A percentile compares a stretch with the other conserved stretches of the same genome.
Conservation (phyloP, 2,113 vertebrate species). For the Lepisosteus osseus region DNA sequence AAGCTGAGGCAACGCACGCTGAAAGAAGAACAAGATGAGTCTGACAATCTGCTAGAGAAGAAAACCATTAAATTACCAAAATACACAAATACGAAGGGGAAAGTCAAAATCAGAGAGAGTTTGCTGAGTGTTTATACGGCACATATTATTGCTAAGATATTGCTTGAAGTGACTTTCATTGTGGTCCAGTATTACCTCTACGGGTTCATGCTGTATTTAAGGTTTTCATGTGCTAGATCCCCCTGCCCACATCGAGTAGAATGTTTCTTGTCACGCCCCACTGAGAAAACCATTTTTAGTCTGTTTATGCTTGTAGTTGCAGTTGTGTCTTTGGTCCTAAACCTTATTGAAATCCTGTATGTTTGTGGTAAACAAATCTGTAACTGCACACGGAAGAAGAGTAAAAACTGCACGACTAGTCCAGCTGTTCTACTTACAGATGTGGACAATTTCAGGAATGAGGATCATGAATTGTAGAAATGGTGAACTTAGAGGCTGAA, state of each 20-base stretch:
- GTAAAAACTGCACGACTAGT: too few relatives aligned
- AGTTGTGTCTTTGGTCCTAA: slow-evolving; percentile 67
- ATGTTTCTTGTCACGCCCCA: slow-evolving; percentile 78
- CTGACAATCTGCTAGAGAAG: too few relatives aligned
- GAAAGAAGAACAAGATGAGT: background rate
- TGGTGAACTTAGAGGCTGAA: too few relatives aligned
- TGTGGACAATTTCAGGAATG: too few relatives aligned
- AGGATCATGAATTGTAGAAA: too few relatives aligned
- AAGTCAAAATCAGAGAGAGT: slow-evolving; percentile 65
- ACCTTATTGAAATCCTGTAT: slow-evolving; percentile 65
- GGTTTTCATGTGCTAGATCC: slow-evolving; percentile 64
- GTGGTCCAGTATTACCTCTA: slow-evolving; percentile 75
- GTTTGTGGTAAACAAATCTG: too few relatives aligned
- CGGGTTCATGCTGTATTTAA: slow-evolving; percentile 70
- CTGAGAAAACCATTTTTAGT: slow-evolving; percentile 80
- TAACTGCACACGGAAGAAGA: too few relatives aligned
- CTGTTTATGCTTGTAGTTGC: slow-evolving; percentile 75
- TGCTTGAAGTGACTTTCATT: slow-evolving; percentile 69
- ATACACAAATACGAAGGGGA: slow-evolving; percentile 73
- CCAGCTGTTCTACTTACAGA: too few relatives aligned
- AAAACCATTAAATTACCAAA: slow-evolving; percentile 39
- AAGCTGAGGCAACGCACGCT: slow-evolving; percentile 67
- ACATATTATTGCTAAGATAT: slow-evolving; percentile 65
- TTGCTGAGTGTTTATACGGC: slow-evolving; percentile 67
- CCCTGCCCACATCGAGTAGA: slow-evolving; percentile 75